Percentiles rank a stretch among this genome's conserved stretches.
These are phyloP conservation scores for Fissipunctia ypsillon DNA, from an alignment of 2,888 invertebrate species.

Conservation along the genomic window DNA sequence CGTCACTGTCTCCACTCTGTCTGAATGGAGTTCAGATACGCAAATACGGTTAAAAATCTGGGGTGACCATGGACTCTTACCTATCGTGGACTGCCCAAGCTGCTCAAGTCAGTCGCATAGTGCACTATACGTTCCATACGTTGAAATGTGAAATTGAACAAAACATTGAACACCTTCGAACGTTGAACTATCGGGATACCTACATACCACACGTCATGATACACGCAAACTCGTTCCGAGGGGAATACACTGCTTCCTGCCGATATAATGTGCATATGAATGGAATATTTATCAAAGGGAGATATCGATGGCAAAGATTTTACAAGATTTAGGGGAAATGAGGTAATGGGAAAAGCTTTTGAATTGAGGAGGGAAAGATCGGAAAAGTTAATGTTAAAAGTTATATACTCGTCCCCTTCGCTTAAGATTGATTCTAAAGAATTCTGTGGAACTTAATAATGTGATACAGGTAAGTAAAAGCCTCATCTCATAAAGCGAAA, in stretches of 20 bases:
- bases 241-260: slow-evolving; percentile 41
- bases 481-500: not conserved
- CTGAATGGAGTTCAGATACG: too few relatives aligned
- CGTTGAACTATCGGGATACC: slow-evolving; percentile 8
- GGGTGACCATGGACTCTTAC: too few relatives aligned
- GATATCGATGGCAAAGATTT: slow-evolving; percentile 42
- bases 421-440: not conserved
- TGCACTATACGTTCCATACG: too few relatives aligned
- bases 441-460: not conserved
- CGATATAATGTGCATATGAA: slow-evolving; percentile 32
- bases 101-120: too few relatives aligned
- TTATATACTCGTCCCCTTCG: not conserved
- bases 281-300: slow-evolving; percentile 52
- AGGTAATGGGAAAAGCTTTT: slow-evolving; percentile 13
- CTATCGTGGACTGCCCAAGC: too few relatives aligned
- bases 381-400: slow-evolving; percentile 22
- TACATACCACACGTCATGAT: slow-evolving; percentile 28
- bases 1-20: too few relatives aligned
- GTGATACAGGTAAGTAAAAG: not conserved
- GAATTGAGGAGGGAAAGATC: slow-evolving; percentile 15
- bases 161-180: not conserved
- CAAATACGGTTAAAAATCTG: too few relatives aligned
- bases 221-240: slow-evolving; percentile 13
- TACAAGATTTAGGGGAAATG: slow-evolving; percentile 23
- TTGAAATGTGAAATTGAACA: too few relatives aligned